phyloP scores from a whole-genome alignment of 2,113 vertebrate species.

The Hirundichthys speculiger region DNA sequence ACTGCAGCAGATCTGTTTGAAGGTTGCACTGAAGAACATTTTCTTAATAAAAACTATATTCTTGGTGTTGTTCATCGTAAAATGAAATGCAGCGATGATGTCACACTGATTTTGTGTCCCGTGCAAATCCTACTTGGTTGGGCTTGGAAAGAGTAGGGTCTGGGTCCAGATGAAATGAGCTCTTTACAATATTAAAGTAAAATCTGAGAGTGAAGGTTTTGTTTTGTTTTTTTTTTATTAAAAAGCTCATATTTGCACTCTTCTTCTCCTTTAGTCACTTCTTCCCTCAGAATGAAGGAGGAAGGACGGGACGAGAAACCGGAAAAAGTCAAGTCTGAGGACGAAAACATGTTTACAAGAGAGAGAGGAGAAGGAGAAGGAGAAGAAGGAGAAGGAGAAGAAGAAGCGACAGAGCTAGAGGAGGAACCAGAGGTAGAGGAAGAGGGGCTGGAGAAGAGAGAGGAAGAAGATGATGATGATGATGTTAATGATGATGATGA shows the following conservation, averaged over 20 bases:
- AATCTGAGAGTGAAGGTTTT: too few relatives aligned
- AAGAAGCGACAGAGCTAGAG: background rate
- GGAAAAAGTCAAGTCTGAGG: slow-evolving; percentile 27
- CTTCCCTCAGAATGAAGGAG: slow-evolving; percentile 24
- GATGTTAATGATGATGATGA: slow-evolving; percentile 35
- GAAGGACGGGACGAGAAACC: slow-evolving; percentile 18
- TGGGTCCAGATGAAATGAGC: too few relatives aligned
- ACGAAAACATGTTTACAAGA: background rate
- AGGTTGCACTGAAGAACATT: too few relatives aligned
- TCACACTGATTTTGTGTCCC: too few relatives aligned
- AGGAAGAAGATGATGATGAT: slow-evolving; percentile 2
- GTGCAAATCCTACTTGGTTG: too few relatives aligned
- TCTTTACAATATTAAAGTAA: too few relatives aligned
- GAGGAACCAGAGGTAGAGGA: slow-evolving; percentile 22
- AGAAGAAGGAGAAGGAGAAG: slow-evolving; percentile 7
- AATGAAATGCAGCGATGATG: too few relatives aligned
- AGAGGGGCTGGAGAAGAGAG: background rate
- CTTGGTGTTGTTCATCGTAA: too few relatives aligned
- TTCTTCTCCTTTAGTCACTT: background rate
- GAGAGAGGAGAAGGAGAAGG: background rate
- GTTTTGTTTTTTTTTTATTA: too few relatives aligned
- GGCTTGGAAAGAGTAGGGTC: too few relatives aligned
- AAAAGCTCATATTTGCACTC: background rate
- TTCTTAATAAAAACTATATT: too few relatives aligned
- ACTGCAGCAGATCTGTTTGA: too few relatives aligned